Conservation (phyloP, 1,140 invertebrate species). For the Magallana ariakensis region DNA sequence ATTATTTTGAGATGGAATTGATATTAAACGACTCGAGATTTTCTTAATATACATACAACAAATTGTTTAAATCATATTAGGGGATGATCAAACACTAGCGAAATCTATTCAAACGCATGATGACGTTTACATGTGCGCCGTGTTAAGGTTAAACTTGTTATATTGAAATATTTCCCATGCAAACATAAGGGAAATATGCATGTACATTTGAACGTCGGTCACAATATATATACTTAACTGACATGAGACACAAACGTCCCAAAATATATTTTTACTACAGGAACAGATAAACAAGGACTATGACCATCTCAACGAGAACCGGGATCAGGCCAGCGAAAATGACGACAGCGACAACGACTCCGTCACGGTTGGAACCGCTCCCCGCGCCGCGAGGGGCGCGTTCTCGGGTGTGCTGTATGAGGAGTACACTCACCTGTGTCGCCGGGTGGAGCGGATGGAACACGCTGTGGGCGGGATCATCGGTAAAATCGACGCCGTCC, state of each 20-base stretch:
- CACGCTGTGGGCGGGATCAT: constrained; percentile 79
- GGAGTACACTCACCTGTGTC: constrained; percentile 76
- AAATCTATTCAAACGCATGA: too few relatives aligned
- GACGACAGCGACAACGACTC: constrained; percentile 76
- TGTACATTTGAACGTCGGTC: too few relatives aligned
- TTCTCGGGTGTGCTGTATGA: constrained; percentile 76
- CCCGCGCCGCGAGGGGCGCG: constrained; percentile 63
- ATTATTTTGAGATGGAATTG: too few relatives aligned
- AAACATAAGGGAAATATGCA: too few relatives aligned
- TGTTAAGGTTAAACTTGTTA: too few relatives aligned
- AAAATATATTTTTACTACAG: constrained; percentile 53
- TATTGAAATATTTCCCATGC: too few relatives aligned
- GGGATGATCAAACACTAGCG: too few relatives aligned
- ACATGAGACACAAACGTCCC: too few relatives aligned
- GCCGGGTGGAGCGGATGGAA: constrained; percentile 78
- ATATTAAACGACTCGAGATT: too few relatives aligned
- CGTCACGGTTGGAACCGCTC: constrained; percentile 72
- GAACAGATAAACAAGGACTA: constrained; percentile 72
- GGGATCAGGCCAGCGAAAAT: constrained; percentile 69
- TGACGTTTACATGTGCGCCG: too few relatives aligned
- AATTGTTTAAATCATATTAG: too few relatives aligned
- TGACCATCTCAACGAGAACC: constrained; percentile 64
- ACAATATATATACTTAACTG: neutral
- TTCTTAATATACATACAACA: too few relatives aligned
- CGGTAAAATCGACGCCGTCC: constrained; percentile 82